phyloP scores from a whole-genome alignment of 2,888 invertebrate species.

The Branchellion lobata region DNA sequence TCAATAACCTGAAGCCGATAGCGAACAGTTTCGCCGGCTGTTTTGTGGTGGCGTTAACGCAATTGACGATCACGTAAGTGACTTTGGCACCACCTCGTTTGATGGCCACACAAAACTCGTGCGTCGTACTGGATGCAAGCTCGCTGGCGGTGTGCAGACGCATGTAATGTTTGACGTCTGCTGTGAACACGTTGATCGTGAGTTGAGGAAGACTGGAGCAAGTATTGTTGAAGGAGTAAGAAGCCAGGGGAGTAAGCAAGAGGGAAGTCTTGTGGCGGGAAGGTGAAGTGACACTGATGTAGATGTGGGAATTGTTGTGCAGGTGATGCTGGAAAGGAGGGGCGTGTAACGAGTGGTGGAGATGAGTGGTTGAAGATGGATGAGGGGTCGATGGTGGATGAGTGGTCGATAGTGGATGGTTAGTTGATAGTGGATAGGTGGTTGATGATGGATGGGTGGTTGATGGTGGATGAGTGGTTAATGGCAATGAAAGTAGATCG shows the following conservation, averaged over 20 bases:
- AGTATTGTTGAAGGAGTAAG: neutral
- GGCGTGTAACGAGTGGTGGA: neutral
- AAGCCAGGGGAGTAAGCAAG: neutral
- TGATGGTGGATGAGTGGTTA: neutral
- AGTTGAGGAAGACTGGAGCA: neutral
- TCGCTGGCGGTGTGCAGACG: constrained; percentile 51
- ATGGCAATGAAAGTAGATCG: too few relatives aligned
- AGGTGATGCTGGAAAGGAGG: neutral
- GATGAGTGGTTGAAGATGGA: neutral
- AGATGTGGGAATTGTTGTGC: neutral
- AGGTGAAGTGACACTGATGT: neutral
- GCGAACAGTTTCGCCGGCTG: neutral
- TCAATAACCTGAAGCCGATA: constrained; percentile 43
- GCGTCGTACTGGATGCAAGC: constrained; percentile 47
- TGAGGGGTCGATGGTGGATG: constrained; percentile 4
- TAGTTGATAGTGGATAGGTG: neutral
- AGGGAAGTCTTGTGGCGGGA: neutral
- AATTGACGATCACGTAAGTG: constrained; percentile 47
- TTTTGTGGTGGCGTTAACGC: constrained; percentile 49
- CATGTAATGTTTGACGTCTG: constrained; percentile 52
- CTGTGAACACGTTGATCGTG: constrained; percentile 10
- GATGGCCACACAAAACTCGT: constrained; percentile 52
- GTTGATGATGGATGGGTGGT: neutral
- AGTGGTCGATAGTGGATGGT: neutral
- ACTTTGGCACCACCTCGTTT: constrained; percentile 12